Percentiles rank a stretch among this genome's conserved stretches.
Conservation (phyloP, 2,797 vertebrate genomes). For the Pseudochirops cupreus region DNA sequence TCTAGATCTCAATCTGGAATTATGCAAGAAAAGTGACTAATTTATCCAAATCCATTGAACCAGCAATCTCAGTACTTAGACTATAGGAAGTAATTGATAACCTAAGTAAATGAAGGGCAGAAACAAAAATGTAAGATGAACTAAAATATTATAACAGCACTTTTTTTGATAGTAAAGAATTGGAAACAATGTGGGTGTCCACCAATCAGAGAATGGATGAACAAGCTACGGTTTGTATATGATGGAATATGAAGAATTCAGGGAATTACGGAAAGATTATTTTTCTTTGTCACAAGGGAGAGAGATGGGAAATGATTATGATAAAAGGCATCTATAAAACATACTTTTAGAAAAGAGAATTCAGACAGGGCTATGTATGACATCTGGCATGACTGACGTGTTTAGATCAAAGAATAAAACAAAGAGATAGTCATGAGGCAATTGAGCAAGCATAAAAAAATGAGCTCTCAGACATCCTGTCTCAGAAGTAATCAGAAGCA, state of each 20-base stretch:
- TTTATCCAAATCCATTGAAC: background rate
- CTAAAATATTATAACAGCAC: background rate
- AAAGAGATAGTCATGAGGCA: background rate
- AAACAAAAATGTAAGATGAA: background rate
- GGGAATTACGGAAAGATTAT: background rate
- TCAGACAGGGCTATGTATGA: conserved; percentile 27
- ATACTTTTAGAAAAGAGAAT: background rate
- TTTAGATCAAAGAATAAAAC: conserved; percentile 50
- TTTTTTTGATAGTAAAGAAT: background rate
- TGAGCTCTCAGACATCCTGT: conserved; percentile 63
- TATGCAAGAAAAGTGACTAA: background rate
- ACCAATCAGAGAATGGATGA: background rate
- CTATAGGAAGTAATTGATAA: background rate
- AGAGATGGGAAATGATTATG: background rate
- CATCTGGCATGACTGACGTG: conserved; percentile 31
- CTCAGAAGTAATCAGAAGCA: conserved; percentile 64
- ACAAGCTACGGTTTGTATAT: background rate
- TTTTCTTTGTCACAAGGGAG: background rate
- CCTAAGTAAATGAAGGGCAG: background rate
- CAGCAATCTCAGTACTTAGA: background rate
- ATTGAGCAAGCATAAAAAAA: conserved; percentile 68
- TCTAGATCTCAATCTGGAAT: background rate
- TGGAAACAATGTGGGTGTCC: background rate
- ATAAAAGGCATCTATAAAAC: background rate
- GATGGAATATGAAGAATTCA: background rate